phyloP scores from a whole-genome alignment of 2,888 invertebrate species.

The Archips crataeganus region DNA sequence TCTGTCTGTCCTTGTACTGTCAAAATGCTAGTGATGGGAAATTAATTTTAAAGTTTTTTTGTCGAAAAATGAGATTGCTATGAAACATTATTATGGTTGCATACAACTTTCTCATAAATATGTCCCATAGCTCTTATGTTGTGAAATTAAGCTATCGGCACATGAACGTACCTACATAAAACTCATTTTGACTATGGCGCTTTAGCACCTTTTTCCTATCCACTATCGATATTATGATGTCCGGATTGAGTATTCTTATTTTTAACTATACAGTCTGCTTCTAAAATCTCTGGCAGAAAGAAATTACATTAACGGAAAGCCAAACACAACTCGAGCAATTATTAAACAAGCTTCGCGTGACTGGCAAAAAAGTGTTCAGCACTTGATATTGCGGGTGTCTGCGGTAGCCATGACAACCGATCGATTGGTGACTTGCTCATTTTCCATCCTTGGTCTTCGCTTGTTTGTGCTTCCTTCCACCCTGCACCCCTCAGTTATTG shows the following conservation, averaged over 20 bases:
- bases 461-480: conserved; percentile 15
- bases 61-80: too few species aligned
- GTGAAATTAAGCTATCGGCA: too few species aligned
- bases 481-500: conserved; percentile 14
- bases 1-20: too few species aligned
- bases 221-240: too few species aligned
- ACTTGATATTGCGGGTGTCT: conserved; percentile 39
- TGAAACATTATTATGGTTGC: too few species aligned
- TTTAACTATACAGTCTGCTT: neutral
- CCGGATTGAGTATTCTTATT: neutral
- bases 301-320: conserved; percentile 5
- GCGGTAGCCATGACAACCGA: conserved; percentile 41
- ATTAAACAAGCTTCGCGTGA: conserved; percentile 34
- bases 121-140: too few species aligned
- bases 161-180: too few species aligned
- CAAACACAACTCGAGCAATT: conserved; percentile 23
- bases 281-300: conserved; percentile 3
- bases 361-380: conserved; percentile 38
- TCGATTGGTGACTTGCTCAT: conserved; percentile 43
- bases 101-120: too few species aligned
- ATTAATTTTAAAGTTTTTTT: too few species aligned
- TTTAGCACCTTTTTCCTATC: too few species aligned
- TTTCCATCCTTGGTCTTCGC: conserved; percentile 30
- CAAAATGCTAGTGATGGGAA: too few species aligned
- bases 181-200: too few species aligned